Percentiles rank a stretch among this genome's conserved stretches.
phyloP scores from a whole-genome alignment of 2,888 invertebrate species.

The Drosophila phalerata region DNA sequence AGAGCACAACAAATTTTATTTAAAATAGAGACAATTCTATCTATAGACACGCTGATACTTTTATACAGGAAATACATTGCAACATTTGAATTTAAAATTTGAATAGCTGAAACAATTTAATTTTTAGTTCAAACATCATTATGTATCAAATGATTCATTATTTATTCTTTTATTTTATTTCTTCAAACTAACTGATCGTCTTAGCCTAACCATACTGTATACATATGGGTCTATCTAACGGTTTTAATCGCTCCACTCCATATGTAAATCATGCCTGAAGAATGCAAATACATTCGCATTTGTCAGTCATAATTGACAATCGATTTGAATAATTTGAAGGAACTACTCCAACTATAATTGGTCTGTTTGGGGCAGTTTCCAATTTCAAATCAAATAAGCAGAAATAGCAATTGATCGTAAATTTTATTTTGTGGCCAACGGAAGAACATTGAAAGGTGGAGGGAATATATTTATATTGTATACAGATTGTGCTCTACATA shows the following conservation, averaged over 20 bases:
- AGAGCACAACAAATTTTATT: no score
- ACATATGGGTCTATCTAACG: background rate
- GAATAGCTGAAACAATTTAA: no score
- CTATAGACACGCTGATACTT: no score
- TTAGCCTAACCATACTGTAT: background rate
- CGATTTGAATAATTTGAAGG: constrained; percentile 62
- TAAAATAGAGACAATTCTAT: no score
- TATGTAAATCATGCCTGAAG: constrained; percentile 10
- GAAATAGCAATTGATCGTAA: constrained; percentile 55
- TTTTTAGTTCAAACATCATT: no score
- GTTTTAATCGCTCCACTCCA: background rate
- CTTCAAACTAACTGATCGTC: background rate
- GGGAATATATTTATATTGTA: constrained; percentile 8
- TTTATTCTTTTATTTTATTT: no score
- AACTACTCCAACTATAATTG: constrained; percentile 37
- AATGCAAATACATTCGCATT: constrained; percentile 62
- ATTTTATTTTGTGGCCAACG: constrained; percentile 34
- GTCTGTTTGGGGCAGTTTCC: constrained; percentile 10
- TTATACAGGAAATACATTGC: no score
- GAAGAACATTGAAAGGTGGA: constrained; percentile 12
- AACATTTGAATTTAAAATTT: no score
- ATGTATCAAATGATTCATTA: no score
- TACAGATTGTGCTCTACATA: constrained; percentile 30
- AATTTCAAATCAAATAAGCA: constrained; percentile 20
- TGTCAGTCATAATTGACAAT: constrained; percentile 73